Base-by-base conservation (phyloP, 2,113 vertebrate genomes). In the Panthera leo region DNA sequence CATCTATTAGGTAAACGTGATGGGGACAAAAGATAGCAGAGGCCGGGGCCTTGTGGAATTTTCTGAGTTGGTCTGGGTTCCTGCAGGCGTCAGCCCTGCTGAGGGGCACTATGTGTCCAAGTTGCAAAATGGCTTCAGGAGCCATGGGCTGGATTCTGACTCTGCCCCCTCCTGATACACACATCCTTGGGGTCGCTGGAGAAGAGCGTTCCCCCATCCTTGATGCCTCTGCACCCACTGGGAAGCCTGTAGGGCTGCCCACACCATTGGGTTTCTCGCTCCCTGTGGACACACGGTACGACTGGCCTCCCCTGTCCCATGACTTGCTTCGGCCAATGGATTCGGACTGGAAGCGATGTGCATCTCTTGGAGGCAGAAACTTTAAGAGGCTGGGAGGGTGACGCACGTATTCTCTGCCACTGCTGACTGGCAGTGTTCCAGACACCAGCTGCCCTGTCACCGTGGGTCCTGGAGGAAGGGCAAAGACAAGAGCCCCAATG, bases 1-100 rank as follows among this genome's bases (percentile, higher is more conserved):
- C 99, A 99, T 99, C 99, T 99, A 98, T 99, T 99, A 99, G 99
- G 98, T 98, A 98, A 98, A 98, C 97, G 93, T 98, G 98, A 99
- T 98, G 98, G 99, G 99, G 99, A 99, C 98, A 98, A 98, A 98
- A 98, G 98, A 97, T 97, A 98, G 97, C 23, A 79, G 96, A 97
- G 93, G 5, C 97, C 78, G 27, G 70, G 63, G 75, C 87, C 53
- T 42, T 15, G 55, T 88, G 80, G 94, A 85, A 82, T 70, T 90
- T 92, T 71, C 92, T 13, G 67, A 45, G 5, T 8, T 39, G 73
- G 89, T 76, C 15, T 5, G 70, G 71, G 21, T 63, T 91, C 6
- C 29, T 29, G 34, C 10, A 51, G 55, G 12, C 16, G 48, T n/a
- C 18, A 51, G 39, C 67, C 48, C 85, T 29, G 23, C 29, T 34